A percentile compares a stretch with the other conserved stretches of the same genome.
Conservation (phyloP, 2,888 invertebrate genomes). For the Nudaria mundana region DNA sequence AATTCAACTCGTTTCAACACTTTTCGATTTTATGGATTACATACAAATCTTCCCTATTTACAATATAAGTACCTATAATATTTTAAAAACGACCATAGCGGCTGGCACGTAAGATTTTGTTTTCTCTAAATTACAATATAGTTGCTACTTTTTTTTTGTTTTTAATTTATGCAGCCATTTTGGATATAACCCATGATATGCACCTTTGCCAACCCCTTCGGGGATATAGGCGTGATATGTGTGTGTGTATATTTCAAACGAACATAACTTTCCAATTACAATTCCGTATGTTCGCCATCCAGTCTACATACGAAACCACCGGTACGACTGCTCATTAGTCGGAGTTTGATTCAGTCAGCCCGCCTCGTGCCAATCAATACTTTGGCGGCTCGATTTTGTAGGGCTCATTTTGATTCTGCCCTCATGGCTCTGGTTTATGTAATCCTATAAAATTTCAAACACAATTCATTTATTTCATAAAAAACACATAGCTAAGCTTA, state of each 20-base stretch:
- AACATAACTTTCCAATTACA: not conserved
- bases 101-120: too few relatives aligned
- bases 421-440: slow-evolving; percentile 10
- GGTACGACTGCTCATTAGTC: slow-evolving; percentile 28
- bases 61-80: not conserved
- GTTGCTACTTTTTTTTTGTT: too few relatives aligned
- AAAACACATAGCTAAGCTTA: too few relatives aligned
- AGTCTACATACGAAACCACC: slow-evolving; percentile 11
- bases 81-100: not conserved
- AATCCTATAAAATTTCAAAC: not conserved
- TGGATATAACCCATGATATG: too few relatives aligned
- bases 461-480: too few relatives aligned
- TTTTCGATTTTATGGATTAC: too few relatives aligned
- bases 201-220: too few relatives aligned
- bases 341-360: slow-evolving; percentile 34
- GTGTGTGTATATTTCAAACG: too few relatives aligned
- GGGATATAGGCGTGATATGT: too few relatives aligned
- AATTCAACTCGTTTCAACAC: too few relatives aligned
- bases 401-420: slow-evolving; percentile 13
- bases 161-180: too few relatives aligned
- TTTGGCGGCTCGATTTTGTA: slow-evolving; percentile 21
- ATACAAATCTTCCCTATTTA: not conserved
- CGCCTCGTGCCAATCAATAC: slow-evolving; percentile 28
- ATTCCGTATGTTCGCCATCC: not conserved
- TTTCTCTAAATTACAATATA: too few relatives aligned